Base-by-base conservation (phyloP, 2,113 vertebrate species). In the Oceanodroma tethys region DNA sequence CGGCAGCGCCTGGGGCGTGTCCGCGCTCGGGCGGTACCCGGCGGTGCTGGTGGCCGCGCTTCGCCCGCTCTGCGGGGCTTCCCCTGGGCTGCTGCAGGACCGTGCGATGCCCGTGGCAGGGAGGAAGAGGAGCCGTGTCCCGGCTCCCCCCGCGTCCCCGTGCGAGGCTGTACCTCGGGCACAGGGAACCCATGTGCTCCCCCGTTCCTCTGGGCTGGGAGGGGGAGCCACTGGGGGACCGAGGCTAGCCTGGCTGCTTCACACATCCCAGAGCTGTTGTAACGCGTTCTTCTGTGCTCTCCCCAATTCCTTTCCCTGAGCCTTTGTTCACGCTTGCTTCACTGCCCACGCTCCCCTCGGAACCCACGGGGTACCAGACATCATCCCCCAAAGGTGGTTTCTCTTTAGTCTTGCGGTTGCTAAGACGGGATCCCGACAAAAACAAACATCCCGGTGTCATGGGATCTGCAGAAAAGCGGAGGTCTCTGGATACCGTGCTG, bases 391-490 rank as follows among this genome's bases (percentile, higher is more conserved):
- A 2, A 29, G 11, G 2, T 16, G 40, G 7, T 70, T 82, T 65
- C 19, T 13, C 23, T 29, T 48, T 4, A 4, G 5, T 38, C 18
- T 26, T 12, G 1, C 1, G 2, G 29, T 21, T 0, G 0, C 45
- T 4, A 3, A 38, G n/a, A 5, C 0, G 7, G 20, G 9, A 70
- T 50, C 26, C 8, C 2, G 2, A 25, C 29, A n/a, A 34, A 45
- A 42, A 13, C 13, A 15, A 56, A 25, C 34, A 2, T 29, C 38
- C 13, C 30, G 0, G 0, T 17, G 27, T 9, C 0, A 0, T 25
- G 34, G 23, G 22, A n/a, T 38, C 26, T 3, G 53, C 50, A 10
- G 67, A 20, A 25, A 55, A 32, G 9, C 2, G 0, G 11, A 62
- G 3, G 5, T 32, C 34, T 25, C 30, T 2, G 48, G 11, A 1